These are phyloP conservation scores for Eumaeus atala DNA, from an alignment of 1,140 invertebrate species.

Conservation along the genomic window DNA sequence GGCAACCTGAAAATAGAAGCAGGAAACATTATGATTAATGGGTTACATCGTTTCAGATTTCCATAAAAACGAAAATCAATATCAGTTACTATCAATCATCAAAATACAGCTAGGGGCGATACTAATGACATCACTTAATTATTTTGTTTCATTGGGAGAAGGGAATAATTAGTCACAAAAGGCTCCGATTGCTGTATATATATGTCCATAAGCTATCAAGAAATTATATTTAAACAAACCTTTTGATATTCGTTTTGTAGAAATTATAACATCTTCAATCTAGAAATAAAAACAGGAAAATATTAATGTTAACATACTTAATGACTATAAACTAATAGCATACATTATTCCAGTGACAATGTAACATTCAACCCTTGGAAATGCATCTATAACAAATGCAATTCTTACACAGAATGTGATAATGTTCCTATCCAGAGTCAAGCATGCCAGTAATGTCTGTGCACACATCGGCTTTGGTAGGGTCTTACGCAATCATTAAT, in stretches of 20 bases:
- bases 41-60: neutral
- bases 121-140: slow-evolving; percentile 19
- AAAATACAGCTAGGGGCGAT: slow-evolving; percentile 25
- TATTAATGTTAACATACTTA: neutral
- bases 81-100: slow-evolving; percentile 23
- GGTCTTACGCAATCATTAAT: slow-evolving; percentile 25
- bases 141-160: too few relatives aligned
- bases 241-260: neutral
- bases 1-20: neutral
- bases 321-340: neutral
- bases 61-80: too few relatives aligned
- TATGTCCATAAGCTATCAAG: neutral
- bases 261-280: too few relatives aligned
- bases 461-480: slow-evolving; percentile 70
- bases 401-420: slow-evolving; percentile 63
- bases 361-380: slow-evolving; percentile 62
- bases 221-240: neutral
- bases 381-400: slow-evolving; percentile 38
- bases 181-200: too few relatives aligned
- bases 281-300: neutral
- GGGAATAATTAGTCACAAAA: too few relatives aligned
- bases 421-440: slow-evolving; percentile 72
- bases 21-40: neutral
- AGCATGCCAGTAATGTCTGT: slow-evolving; percentile 44
- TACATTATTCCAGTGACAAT: slow-evolving; percentile 16